These are phyloP conservation scores for Fissipunctia ypsillon DNA, from an alignment of 2,888 invertebrate species.

Conservation along the genomic window DNA sequence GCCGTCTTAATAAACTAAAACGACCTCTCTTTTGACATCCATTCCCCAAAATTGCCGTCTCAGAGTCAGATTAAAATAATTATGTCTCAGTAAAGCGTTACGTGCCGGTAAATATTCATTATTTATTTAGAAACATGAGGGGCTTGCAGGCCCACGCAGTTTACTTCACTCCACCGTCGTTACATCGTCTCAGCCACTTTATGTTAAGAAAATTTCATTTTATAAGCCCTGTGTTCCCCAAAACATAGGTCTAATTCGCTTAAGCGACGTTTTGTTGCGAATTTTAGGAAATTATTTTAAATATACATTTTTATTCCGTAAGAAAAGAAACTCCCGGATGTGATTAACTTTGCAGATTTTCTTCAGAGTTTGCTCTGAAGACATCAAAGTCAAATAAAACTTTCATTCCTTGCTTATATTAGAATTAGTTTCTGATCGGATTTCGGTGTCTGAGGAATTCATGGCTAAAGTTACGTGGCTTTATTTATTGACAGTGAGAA, in stretches of 20 bases:
- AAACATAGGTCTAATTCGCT: slow-evolving; percentile 81
- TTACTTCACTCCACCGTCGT: slow-evolving; percentile 77
- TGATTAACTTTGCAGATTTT: slow-evolving; percentile 62
- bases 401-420: slow-evolving; percentile 53
- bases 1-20: slow-evolving; percentile 63
- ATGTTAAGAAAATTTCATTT: slow-evolving; percentile 85
- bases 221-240: slow-evolving; percentile 80
- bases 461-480: slow-evolving; percentile 35
- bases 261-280: slow-evolving; percentile 71
- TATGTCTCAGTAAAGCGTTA: slow-evolving; percentile 85
- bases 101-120: slow-evolving; percentile 88
- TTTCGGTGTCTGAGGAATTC: slow-evolving; percentile 56
- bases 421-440: slow-evolving; percentile 61
- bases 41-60: slow-evolving; percentile 83
- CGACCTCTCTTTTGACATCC: slow-evolving; percentile 81
- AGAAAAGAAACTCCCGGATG: slow-evolving; percentile 47
- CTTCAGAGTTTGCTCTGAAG: slow-evolving; percentile 50
- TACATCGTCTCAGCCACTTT: slow-evolving; percentile 83
- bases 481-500: slow-evolving; percentile 36
- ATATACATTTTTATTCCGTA: slow-evolving; percentile 59
- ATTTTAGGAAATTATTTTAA: slow-evolving; percentile 68
- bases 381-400: slow-evolving; percentile 59
- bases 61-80: slow-evolving; percentile 87
- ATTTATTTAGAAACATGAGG: slow-evolving; percentile 88
- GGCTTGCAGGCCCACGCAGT: slow-evolving; percentile 76